phyloP scores from a whole-genome alignment of 2,888 invertebrate genomes.

The Tanypteryx hageni region DNA sequence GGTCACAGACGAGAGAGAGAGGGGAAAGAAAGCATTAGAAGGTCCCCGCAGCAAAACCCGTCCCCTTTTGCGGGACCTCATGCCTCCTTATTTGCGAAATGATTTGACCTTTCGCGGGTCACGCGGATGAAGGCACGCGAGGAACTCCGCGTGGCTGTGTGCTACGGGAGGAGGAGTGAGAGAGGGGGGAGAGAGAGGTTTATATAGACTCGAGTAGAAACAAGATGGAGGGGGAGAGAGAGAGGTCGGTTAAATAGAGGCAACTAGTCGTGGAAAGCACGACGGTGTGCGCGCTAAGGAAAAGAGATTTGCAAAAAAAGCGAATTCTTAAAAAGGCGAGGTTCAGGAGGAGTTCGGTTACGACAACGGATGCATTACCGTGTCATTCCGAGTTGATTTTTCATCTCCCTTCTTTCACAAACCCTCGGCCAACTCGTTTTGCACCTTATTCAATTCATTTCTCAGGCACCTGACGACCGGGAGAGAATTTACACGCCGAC shows the following conservation, averaged over 20 bases:
- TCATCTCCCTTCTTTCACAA: background rate
- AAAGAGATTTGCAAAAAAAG: background rate
- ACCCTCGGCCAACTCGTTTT: background rate
- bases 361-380: conserved; percentile 13
- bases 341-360: background rate
- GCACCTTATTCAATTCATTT: background rate
- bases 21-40: background rate
- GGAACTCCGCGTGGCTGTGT: background rate
- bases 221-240: background rate
- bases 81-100: conserved; percentile 37
- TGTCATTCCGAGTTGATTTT: conserved; percentile 17
- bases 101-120: conserved; percentile 43
- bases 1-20: background rate
- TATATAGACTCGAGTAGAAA: background rate
- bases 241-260: background rate
- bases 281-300: background rate
- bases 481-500: background rate
- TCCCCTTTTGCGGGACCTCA: background rate
- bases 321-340: background rate
- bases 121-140: conserved; percentile 32
- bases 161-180: background rate
- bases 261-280: background rate
- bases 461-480: conserved; percentile 13
- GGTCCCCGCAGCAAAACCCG: background rate
- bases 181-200: background rate